Percentiles rank a stretch among this genome's conserved stretches.
These are phyloP conservation scores for Lagopus muta DNA, from an alignment of 2,113 vertebrate genomes.

Conservation along the genomic window DNA sequence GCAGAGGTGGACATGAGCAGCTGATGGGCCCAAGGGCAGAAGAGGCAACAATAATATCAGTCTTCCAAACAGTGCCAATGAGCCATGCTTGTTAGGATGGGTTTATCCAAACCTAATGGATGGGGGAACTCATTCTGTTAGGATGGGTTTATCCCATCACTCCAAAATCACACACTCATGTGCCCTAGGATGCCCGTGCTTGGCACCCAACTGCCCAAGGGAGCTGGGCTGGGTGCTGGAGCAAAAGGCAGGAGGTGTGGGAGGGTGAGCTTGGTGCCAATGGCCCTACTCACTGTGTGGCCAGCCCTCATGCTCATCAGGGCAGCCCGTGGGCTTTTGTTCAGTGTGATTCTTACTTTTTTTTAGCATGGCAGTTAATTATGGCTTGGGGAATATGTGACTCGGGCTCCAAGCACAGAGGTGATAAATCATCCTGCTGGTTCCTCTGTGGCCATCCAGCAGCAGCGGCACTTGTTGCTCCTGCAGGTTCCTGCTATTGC, in stretches of 20 bases:
- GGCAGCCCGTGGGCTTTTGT: background rate
- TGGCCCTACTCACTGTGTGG: background rate
- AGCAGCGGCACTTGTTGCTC: background rate
- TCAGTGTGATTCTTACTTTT: background rate
- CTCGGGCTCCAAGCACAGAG: background rate
- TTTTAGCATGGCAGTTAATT: background rate
- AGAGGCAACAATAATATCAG: background rate
- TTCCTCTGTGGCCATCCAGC: background rate
- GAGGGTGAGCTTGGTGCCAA: background rate
- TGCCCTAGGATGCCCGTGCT: accelerated
- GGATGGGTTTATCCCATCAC: background rate
- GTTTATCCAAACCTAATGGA: background rate
- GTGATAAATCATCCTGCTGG: background rate
- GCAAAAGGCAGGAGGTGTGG: background rate
- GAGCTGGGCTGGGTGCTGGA: background rate
- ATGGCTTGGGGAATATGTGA: background rate
- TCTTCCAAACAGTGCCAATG: background rate
- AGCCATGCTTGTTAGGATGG: background rate
- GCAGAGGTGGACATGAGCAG: accelerated
- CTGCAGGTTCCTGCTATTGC: background rate
- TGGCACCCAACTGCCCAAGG: background rate
- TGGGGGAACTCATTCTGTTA: background rate
- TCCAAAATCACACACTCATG: accelerated
- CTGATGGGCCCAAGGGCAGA: accelerated
- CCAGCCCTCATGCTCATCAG: accelerated